Base-by-base conservation (phyloP, 2,888 invertebrate genomes). In the Drosophila putrida region DNA sequence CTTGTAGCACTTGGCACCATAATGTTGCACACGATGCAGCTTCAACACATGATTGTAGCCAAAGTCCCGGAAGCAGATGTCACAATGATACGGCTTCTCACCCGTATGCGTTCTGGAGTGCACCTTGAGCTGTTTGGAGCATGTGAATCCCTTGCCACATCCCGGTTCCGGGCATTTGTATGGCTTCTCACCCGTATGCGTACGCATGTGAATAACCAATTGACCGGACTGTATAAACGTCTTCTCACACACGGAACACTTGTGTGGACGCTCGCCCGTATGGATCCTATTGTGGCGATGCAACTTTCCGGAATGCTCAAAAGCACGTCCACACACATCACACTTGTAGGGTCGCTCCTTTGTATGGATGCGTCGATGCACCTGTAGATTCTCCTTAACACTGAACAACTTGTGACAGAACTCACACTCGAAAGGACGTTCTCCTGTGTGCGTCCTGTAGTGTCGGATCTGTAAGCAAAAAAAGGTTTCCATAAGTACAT, bases 191-290 rank as follows among this genome's bases (percentile, higher is more conserved):
- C 93, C 96, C 0, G 97, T 98, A 90, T 97, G 97, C 0, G 97
- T 97, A 55, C 97, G 94, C 94, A 97, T 96, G 91, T 98, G 98
- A 79, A 97, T 97, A 1, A 98, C 97, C 82, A 98, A 93, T 90
- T 98, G 97, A 0, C 97, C 97, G 10, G 97, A 97, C 91, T 98
- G 97, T 59, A 97, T 97, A 91, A 98, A 97, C 0, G 97, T 97
- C 92, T 97, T 97, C 70, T 95, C 95, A 91, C 97, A 98, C 44
- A 97, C 96, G 27, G 95, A 95, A 90, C 97, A 98, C 84, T 97
- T 96, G 92, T 98, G 97, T 0, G 97, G 97, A 38, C 97, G 94
- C 91, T 97, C 97, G 4, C 97, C 93, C 0, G 97, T 97, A 90
- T 98, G 97, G 82, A 97, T 97, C 68, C 97, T 94, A 94, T 97